phyloP scores from a whole-genome alignment of 2,797 vertebrate species.

The Falco concolor region DNA sequence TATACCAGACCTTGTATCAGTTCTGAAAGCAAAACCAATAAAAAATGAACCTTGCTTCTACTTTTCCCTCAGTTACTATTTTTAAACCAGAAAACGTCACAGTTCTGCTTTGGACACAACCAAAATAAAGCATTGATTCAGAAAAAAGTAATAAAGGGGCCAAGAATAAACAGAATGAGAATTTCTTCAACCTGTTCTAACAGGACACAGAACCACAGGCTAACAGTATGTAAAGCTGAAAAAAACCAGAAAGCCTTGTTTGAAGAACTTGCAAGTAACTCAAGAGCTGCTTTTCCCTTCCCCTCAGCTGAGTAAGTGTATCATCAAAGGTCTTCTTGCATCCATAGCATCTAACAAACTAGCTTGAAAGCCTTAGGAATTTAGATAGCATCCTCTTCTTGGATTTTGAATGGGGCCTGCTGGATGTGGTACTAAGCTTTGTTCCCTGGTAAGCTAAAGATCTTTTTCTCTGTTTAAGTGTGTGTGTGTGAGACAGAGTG shows the following conservation, averaged over 20 bases:
- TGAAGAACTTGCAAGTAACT: neutral
- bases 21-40: neutral
- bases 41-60: neutral
- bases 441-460: neutral
- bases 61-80: neutral
- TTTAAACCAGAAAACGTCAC: slow-evolving; percentile 1
- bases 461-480: neutral
- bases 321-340: slow-evolving; percentile 34
- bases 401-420: neutral
- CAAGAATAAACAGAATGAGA: neutral
- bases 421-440: neutral
- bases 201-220: neutral
- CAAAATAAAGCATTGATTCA: slow-evolving; percentile 7
- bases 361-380: slow-evolving; percentile 11
- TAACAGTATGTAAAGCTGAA: neutral
- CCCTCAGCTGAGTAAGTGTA: neutral
- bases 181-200: neutral
- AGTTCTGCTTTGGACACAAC: neutral
- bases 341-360: neutral
- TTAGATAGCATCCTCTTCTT: neutral
- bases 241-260: neutral
- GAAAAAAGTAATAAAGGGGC: neutral
- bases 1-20: neutral
- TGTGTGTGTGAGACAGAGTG: neutral
- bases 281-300: neutral